A percentile compares a stretch with the other conserved stretches of the same genome.
Conservation (phyloP, 37 sponge, comb jelly and placozoan species). For the Chondrilla cf. caribensis region DNA sequence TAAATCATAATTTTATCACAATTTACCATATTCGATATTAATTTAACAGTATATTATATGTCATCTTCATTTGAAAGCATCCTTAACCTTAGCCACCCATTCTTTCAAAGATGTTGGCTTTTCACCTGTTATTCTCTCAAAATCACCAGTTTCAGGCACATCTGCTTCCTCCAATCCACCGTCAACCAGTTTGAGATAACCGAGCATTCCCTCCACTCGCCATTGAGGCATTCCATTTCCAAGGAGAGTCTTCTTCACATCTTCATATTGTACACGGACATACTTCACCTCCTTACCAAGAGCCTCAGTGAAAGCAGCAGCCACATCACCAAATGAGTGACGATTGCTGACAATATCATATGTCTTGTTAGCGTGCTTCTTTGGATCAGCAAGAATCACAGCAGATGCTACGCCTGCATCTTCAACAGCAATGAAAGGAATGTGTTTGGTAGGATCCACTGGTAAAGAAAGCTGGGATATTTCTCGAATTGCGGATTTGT, state of each 20-base stretch:
- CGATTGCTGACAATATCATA: constrained; percentile 52
- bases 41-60: no score
- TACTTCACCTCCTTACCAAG: constrained; percentile 44
- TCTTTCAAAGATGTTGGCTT: constrained; percentile 43
- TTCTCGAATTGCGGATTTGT: neutral
- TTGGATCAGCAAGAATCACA: constrained; percentile 27
- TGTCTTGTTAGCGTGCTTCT: constrained; percentile 31
- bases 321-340: constrained; percentile 31
- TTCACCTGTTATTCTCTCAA: constrained; percentile 45
- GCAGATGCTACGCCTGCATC: constrained; percentile 55
- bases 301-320: constrained; percentile 16
- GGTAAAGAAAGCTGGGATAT: constrained; percentile 22
- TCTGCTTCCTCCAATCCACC: neutral
- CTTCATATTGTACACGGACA: constrained; percentile 30
- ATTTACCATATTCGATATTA: no score
- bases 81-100: constrained; percentile 31
- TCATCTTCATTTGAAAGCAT: no score
- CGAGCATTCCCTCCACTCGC: constrained; percentile 35
- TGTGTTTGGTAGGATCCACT: constrained; percentile 42
- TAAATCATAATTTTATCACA: no score
- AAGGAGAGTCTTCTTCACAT: constrained; percentile 34
- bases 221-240: constrained; percentile 35
- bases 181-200: constrained; percentile 35
- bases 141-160: neutral
- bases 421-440: constrained; percentile 21